Evolutionary conservation across 2,888 invertebrate genomes (phyloP), one percentile per base, ranked within the genome.

Genomic region (Limnephilus rhombicus): DNA sequence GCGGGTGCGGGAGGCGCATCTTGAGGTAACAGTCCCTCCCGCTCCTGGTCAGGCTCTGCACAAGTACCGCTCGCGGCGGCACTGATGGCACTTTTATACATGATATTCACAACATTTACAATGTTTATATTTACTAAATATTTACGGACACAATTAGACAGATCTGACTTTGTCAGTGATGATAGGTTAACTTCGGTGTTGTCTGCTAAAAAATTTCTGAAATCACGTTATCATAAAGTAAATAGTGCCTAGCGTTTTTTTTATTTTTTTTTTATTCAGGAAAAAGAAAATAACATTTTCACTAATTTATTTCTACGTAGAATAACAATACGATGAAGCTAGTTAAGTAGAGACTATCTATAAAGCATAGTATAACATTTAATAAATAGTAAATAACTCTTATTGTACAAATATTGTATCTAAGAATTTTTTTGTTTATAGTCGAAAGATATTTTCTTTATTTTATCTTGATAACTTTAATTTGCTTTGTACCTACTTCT

Each of bases 1-100:
- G 96, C 95, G 94, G 96, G 95, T 81, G 97, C 97, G 94, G 97
- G 96, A 93, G 96, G 96, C 91, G 97, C 96, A 94, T 97, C 97
- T 94, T 97, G 97, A 93, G 97, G 96, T 94, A 97, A 96, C 93
- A 97, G 95, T 94, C 96, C 97, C 94, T 96, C 96, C 97, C 90
- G 96, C 95, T 93, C 93, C 90, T 91, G 93, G 82, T 92, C 93
- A 5, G 92, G 92, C 90, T 93, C 93, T 90, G 89, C 92, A 85
- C 93, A 93, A 49, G 91, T 91, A 90, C 93, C 93, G 93, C 93
- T 92, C 87, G 92, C 90, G 80, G 92, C 93, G 91, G 92, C 93
- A 92, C 93, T 93, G 92, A 93, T 92, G 93, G 93, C 91, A 87
- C 92, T 93, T 82, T 93, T 90, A 80, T 92, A 93, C 92, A 92